Percentiles rank a stretch among this genome's conserved stretches.
phyloP scores from a whole-genome alignment of 2,113 vertebrate species.

The Felis catus region F.catus_Fca126_mat1.0 CM031415.1:107418001-107418500 shows the following conservation, averaged over 20 bases:
- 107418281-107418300: not conserved
- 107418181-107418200: not conserved
- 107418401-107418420: not conserved
- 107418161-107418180: not conserved
- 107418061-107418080: not conserved
- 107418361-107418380: not conserved
- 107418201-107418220: not conserved
- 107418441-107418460: not conserved
- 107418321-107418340: not conserved
- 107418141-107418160: not conserved
- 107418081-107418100: not conserved
- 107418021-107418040: not conserved
- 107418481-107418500: not conserved
- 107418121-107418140: too few relatives aligned
- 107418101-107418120: too few relatives aligned
- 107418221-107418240: not conserved
- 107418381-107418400: not conserved
- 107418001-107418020: not conserved
- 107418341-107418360: not conserved
- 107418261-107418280: not conserved
- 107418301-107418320: not conserved
- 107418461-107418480: not conserved
- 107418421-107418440: not conserved
- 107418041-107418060: not conserved
- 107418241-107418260: not conserved